A percentile compares a stretch with the other conserved stretches of the same genome.
phyloP scores from a whole-genome alignment of 2,888 invertebrate species.

The Leucania comma region DNA sequence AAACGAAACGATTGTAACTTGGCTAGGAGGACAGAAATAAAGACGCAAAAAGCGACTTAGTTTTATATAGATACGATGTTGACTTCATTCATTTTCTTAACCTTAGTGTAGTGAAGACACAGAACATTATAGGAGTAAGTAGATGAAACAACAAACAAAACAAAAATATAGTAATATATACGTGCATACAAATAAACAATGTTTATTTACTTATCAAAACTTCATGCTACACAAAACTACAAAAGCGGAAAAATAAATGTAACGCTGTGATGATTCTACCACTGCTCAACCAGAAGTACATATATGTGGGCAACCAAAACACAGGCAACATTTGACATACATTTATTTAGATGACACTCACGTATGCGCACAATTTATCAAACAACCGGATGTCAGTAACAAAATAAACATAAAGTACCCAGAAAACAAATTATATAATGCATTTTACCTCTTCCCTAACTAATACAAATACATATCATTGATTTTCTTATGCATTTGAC shows the following conservation, averaged over 20 bases:
- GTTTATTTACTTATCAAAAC: background rate
- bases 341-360: slow-evolving; percentile 50
- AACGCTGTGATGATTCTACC: background rate
- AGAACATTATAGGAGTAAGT: too few species aligned
- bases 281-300: background rate
- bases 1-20: too few species aligned
- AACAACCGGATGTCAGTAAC: slow-evolving; percentile 65
- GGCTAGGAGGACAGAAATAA: too few species aligned
- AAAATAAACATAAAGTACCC: slow-evolving; percentile 68
- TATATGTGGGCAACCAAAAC: slow-evolving; percentile 11
- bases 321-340: slow-evolving; percentile 39
- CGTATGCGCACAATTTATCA: slow-evolving; percentile 57
- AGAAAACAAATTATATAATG: slow-evolving; percentile 48
- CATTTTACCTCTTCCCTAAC: slow-evolving; percentile 69
- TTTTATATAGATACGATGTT: background rate
- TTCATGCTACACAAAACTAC: too few species aligned
- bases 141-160: too few species aligned
- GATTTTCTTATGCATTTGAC: slow-evolving; percentile 76
- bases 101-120: too few species aligned
- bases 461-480: slow-evolving; percentile 74
- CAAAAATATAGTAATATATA: too few species aligned
- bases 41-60: background rate
- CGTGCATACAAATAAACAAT: background rate
- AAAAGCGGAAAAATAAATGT: too few species aligned
- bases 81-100: too few species aligned